A percentile compares a stretch with the other conserved stretches of the same genome.
phyloP scores from a whole-genome alignment of 2,888 invertebrate genomes.

The Colostygia pectinataria region DNA sequence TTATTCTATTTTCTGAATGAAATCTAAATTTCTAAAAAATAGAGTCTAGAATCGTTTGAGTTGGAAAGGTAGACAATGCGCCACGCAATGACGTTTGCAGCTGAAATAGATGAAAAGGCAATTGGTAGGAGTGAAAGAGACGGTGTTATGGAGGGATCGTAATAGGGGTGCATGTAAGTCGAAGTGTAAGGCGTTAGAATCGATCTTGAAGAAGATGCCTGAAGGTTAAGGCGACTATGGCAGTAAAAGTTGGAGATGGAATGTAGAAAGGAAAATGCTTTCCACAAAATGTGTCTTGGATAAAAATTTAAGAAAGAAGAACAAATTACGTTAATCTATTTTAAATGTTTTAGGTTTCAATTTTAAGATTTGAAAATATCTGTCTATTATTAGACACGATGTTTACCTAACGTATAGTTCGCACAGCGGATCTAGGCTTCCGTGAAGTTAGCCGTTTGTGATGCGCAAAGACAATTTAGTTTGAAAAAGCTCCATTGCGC shows the following conservation, averaged over 20 bases:
- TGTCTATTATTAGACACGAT: no score
- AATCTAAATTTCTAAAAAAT: conserved; percentile 39
- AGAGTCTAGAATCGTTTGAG: conserved; percentile 47
- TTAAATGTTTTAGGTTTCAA: no score
- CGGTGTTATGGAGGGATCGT: conserved; percentile 55
- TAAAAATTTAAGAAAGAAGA: conserved; percentile 7
- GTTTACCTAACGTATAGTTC: no score
- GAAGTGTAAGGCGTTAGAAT: conserved; percentile 59
- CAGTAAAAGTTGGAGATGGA: conserved; percentile 20
- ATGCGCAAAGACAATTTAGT: no score
- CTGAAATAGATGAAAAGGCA: conserved; percentile 50
- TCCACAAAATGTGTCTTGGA: not conserved
- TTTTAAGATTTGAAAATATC: no score
- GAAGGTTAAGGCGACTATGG: conserved; percentile 35
- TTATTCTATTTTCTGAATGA: conserved; percentile 37
- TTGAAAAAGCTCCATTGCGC: no score
- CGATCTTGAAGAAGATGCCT: conserved; percentile 73
- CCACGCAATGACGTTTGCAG: conserved; percentile 80
- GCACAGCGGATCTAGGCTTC: no score
- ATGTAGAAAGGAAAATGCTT: conserved; percentile 4
- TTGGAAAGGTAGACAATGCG: conserved; percentile 68
- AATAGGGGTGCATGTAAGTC: conserved; percentile 72
- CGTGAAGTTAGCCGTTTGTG: no score
- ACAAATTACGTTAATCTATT: no score
- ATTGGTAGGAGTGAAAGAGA: conserved; percentile 53